Evolutionary conservation across 2,113 vertebrate species (phyloP).

Genomic region (Lycaon pictus): DNA sequence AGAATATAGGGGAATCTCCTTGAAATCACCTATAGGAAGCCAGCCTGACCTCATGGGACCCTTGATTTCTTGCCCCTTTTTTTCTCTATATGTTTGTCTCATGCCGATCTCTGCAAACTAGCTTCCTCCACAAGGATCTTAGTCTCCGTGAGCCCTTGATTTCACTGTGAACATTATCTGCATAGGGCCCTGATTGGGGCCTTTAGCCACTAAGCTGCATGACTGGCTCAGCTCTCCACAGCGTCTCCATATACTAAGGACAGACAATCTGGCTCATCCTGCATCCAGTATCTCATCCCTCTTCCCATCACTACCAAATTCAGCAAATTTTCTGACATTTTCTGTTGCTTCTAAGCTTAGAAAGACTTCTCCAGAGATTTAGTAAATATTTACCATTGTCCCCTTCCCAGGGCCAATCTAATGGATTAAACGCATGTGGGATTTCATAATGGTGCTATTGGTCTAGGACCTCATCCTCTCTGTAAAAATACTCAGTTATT

Average conservation of each 20-base stretch:
- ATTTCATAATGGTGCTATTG: background rate
- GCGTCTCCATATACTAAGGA: background rate
- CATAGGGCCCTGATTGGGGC: background rate
- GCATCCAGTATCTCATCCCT: background rate
- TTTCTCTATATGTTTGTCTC: background rate
- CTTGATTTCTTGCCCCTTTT: background rate
- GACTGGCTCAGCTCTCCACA: background rate
- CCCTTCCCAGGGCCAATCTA: background rate
- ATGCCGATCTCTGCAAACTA: background rate
- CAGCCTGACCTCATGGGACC: background rate
- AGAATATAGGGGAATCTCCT: background rate
- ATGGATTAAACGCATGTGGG: background rate
- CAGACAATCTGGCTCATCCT: background rate
- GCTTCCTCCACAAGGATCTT: background rate
- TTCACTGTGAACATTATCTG: background rate
- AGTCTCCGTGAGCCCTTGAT: background rate
- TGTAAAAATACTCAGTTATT: background rate
- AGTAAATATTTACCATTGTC: background rate
- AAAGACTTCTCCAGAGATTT: slow-evolving; percentile 18
- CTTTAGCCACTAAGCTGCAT: background rate
- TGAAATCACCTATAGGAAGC: background rate
- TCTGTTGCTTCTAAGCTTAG: slow-evolving; percentile 6
- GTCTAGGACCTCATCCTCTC: background rate
- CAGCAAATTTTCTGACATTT: background rate
- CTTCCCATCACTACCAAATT: background rate